Evolutionary conservation across 2,888 invertebrate genomes (phyloP).

Genomic region (Macrophya alboannulata): DNA sequence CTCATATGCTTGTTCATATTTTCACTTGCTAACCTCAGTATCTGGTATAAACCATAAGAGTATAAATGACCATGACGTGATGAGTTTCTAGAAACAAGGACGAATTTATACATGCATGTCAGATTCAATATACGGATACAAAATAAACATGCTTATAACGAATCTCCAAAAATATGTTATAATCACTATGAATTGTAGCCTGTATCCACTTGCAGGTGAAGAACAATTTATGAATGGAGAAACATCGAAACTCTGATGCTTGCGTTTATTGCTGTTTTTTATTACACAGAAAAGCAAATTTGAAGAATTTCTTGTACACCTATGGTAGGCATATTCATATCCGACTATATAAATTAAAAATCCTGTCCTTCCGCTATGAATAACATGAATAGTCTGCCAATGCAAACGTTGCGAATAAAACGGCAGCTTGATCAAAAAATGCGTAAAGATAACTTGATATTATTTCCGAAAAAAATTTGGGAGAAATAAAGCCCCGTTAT

Average conservation of each 20-base stretch:
- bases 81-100: conserved; percentile 62
- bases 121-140: background rate
- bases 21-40: background rate
- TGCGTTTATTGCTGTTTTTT: background rate
- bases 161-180: background rate
- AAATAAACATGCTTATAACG: background rate
- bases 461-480: background rate
- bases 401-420: background rate
- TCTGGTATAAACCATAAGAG: background rate
- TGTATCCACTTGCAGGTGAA: background rate
- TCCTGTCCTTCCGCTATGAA: background rate
- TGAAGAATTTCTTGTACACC: background rate
- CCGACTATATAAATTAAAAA: background rate
- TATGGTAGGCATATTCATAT: background rate
- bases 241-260: background rate
- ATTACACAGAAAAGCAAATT: background rate
- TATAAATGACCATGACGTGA: conserved; percentile 54
- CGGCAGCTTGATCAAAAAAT: background rate
- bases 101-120: background rate
- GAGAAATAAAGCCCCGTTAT: background rate
- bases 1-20: background rate
- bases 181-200: background rate
- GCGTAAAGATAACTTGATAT: background rate
- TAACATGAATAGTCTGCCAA: background rate
- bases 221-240: background rate